Percentiles rank a stretch among this genome's conserved stretches.
Evolutionary conservation across 1,140 invertebrate species (phyloP).

Genomic region (Drosophila sp.): DNA sequence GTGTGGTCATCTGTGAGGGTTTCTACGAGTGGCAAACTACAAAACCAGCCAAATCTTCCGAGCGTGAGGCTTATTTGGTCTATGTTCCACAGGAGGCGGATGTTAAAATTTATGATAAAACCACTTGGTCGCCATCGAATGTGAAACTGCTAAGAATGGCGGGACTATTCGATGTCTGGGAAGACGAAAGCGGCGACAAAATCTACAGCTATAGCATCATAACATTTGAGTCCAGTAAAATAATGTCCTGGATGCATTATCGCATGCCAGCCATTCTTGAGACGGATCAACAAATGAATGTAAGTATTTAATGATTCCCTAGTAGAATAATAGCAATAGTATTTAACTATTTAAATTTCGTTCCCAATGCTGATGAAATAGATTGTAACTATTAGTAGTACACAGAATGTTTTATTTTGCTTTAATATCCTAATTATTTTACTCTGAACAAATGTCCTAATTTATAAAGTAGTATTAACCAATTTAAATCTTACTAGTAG

Average conservation of each 20-base stretch:
- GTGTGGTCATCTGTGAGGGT: constrained; percentile 92
- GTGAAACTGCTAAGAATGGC: constrained; percentile 91
- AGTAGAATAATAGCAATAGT: too few relatives aligned
- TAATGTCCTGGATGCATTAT: constrained; percentile 91
- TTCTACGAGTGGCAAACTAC: constrained; percentile 95
- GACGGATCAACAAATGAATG: constrained; percentile 88
- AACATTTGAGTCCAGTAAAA: constrained; percentile 90
- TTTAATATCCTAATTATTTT: too few relatives aligned
- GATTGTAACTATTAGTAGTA: too few relatives aligned
- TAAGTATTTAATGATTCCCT: constrained; percentile 82
- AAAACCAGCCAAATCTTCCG: constrained; percentile 88
- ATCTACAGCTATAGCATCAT: constrained; percentile 92
- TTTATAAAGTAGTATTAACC: too few relatives aligned
- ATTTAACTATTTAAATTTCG: too few relatives aligned
- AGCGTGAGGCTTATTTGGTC: constrained; percentile 88
- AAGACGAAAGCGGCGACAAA: constrained; percentile 86
- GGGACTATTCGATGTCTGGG: constrained; percentile 91
- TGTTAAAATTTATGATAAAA: constrained; percentile 86
- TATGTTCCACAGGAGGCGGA: constrained; percentile 87
- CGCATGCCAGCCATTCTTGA: constrained; percentile 92
- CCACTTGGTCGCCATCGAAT: constrained; percentile 86
- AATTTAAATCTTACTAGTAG: too few relatives aligned
- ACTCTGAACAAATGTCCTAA: too few relatives aligned
- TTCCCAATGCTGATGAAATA: too few relatives aligned
- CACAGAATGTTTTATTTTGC: too few relatives aligned